Evolutionary conservation across 2,113 vertebrate genomes (phyloP).

Genomic region (Tupaia tana): DNA sequence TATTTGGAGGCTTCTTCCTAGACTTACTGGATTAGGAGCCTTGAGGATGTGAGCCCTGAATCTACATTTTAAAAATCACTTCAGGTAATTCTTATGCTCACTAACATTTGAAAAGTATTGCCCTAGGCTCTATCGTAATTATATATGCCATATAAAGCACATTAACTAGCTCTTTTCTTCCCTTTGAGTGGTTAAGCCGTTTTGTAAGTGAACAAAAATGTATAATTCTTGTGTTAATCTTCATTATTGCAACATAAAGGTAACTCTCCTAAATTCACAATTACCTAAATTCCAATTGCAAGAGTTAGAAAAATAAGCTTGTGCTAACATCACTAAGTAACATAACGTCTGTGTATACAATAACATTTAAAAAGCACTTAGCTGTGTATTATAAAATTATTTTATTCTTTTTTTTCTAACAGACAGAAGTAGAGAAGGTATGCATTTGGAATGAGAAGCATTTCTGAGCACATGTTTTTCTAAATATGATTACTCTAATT

Average conservation of each 20-base stretch:
- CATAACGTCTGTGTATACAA: background rate
- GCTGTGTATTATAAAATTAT: background rate
- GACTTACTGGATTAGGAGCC: conserved; percentile 7
- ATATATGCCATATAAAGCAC: background rate
- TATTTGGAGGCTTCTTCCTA: background rate
- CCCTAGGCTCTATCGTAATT: conserved; percentile 6
- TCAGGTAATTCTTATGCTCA: background rate
- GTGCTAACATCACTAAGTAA: conserved; percentile 27
- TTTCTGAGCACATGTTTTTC: conserved; percentile 41
- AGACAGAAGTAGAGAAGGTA: background rate
- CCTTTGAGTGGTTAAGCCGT: conserved; percentile 35
- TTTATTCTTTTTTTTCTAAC: conserved; percentile 32
- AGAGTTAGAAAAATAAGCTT: conserved; percentile 48
- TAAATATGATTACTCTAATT: background rate
- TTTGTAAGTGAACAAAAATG: conserved; percentile 65
- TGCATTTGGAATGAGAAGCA: background rate
- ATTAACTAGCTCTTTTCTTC: conserved; percentile 29
- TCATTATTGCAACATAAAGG: conserved; percentile 29
- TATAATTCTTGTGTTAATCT: conserved; percentile 62
- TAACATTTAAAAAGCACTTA: background rate
- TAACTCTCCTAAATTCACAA: conserved; percentile 36
- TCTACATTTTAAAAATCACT: background rate
- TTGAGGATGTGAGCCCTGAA: background rate
- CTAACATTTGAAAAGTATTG: background rate
- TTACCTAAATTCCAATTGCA: conserved; percentile 50